A percentile compares a stretch with the other conserved stretches of the same genome.
These are phyloP conservation scores for Aspidapion aeneum DNA, from an alignment of 2,888 invertebrate genomes.

Conservation along the genomic window DNA sequence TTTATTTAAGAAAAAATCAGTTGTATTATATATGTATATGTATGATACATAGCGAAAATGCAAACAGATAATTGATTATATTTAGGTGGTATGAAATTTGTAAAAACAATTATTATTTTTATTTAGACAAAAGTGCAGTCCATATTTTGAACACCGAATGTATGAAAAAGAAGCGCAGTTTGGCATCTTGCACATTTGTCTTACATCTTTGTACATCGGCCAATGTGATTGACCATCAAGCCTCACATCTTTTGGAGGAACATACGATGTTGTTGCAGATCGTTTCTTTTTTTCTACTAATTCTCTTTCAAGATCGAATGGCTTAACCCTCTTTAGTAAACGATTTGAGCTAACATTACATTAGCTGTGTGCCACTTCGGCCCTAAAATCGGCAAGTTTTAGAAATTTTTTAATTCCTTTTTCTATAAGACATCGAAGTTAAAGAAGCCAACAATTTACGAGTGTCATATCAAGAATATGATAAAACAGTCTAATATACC, in stretches of 20 bases:
- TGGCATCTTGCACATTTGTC: not conserved
- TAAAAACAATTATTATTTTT: not conserved
- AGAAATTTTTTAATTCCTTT: too few relatives aligned
- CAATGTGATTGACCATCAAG: not conserved
- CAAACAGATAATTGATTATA: too few relatives aligned
- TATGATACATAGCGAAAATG: too few relatives aligned
- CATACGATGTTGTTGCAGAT: not conserved
- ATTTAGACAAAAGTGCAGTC: not conserved
- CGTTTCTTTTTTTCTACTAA: not conserved
- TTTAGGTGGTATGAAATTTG: not conserved
- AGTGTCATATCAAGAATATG: constrained; percentile 29
- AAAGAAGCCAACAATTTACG: constrained; percentile 29
- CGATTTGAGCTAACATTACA: too few relatives aligned
- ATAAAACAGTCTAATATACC: constrained; percentile 28
- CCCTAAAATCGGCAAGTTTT: too few relatives aligned
- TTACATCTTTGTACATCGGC: not conserved
- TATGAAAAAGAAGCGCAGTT: not conserved
- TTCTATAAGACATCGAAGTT: too few relatives aligned
- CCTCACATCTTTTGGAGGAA: not conserved
- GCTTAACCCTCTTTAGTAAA: too few relatives aligned
- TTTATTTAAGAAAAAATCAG: too few relatives aligned
- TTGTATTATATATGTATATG: too few relatives aligned
- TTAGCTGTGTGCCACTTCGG: too few relatives aligned
- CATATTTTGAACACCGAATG: not conserved
- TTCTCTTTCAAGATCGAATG: too few relatives aligned